These are phyloP conservation scores for Nemotelus nigrinus DNA, from an alignment of 2,888 invertebrate species.

Conservation along the genomic window DNA sequence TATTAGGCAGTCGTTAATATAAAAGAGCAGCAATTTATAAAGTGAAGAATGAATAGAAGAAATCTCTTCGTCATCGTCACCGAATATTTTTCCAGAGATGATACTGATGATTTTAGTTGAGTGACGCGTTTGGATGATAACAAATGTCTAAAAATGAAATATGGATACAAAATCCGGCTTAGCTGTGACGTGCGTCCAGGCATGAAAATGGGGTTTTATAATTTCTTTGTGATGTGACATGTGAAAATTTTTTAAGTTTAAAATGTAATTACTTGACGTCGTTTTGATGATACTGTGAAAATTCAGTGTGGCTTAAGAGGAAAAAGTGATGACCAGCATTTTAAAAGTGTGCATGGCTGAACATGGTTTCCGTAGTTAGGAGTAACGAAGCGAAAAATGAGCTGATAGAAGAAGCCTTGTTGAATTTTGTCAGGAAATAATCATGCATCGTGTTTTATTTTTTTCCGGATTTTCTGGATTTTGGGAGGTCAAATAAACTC, in stretches of 20 bases:
- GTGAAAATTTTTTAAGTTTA: neutral
- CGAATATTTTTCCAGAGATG: conserved; percentile 26
- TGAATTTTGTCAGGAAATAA: no score
- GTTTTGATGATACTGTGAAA: neutral
- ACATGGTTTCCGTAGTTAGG: no score
- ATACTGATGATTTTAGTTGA: neutral
- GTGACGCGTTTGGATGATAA: neutral
- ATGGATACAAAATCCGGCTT: conserved; percentile 16
- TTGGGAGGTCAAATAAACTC: no score
- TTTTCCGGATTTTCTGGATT: no score
- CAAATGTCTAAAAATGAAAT: conserved; percentile 17
- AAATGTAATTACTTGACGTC: conserved; percentile 16
- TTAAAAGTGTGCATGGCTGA: no score
- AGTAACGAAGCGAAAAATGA: no score
- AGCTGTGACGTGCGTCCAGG: neutral
- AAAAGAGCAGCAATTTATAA: conserved; percentile 34
- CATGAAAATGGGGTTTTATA: conserved; percentile 16
- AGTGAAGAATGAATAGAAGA: neutral
- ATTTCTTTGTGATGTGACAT: conserved; percentile 17
- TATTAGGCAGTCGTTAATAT: conserved; percentile 15
- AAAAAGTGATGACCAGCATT: no score
- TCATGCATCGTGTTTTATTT: no score
- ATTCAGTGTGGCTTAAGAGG: neutral
- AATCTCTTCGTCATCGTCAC: conserved; percentile 33
- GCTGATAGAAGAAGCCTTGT: no score